Evolutionary conservation across 1,140 invertebrate species (phyloP).

Genomic region (Zaprionus ornatus): DNA sequence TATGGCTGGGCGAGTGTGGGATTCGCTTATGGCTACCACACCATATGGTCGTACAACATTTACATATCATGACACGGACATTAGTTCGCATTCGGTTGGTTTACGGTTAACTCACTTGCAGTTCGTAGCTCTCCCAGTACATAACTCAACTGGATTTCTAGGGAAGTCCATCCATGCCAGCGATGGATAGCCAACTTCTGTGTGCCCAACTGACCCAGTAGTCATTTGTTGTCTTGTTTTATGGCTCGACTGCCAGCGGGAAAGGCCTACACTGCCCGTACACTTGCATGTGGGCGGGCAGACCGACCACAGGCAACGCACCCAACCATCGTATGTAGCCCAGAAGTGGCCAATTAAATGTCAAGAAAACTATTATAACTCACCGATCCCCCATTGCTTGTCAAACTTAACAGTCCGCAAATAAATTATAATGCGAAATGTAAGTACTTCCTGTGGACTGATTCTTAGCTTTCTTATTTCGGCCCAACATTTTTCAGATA

Average conservation of each 20-base stretch:
- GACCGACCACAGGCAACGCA: neutral
- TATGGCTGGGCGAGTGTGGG: slow-evolving; percentile 66
- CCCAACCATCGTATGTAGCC: neutral
- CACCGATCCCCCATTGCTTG: neutral
- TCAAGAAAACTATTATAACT: neutral
- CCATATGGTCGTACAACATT: slow-evolving; percentile 69
- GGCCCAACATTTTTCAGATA: no score
- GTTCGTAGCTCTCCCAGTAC: slow-evolving; percentile 53
- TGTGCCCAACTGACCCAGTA: slow-evolving; percentile 78
- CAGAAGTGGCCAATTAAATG: slow-evolving; percentile 5
- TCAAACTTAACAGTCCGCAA: neutral
- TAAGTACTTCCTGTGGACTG: neutral
- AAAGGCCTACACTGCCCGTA: neutral
- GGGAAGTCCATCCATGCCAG: slow-evolving; percentile 39
- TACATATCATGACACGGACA: slow-evolving; percentile 81
- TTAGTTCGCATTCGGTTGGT: slow-evolving; percentile 59
- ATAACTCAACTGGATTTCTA: slow-evolving; percentile 68
- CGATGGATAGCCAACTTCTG: slow-evolving; percentile 53
- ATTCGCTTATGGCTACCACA: slow-evolving; percentile 69
- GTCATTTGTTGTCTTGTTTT: slow-evolving; percentile 68
- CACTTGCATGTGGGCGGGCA: slow-evolving; percentile 39
- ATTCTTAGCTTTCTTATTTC: no score
- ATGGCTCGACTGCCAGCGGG: slow-evolving; percentile 38
- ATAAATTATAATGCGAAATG: neutral
- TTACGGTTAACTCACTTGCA: slow-evolving; percentile 48